Evolutionary conservation across 1,140 invertebrate genomes (phyloP), one percentile per base, ranked within the genome.

Genomic region (Zaprionus nigranus): DNA sequence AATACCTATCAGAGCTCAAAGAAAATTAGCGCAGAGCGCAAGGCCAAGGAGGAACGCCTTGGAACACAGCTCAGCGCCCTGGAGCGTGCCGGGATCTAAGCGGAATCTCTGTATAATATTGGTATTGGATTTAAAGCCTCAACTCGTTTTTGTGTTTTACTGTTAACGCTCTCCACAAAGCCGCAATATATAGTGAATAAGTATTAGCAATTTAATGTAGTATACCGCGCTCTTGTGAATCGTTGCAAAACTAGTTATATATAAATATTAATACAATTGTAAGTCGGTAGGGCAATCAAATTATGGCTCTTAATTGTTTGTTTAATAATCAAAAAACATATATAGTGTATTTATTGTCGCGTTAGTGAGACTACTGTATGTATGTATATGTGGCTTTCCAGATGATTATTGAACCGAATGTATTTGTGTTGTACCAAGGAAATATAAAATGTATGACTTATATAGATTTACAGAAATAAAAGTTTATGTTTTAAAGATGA

Each of bases 41-140:
- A 96, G 81, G 96, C 96, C 5, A 96, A 96, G 88, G 96, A 97
- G 81, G 96, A 97, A 81, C 95, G 96, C 75, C 90, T 97, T 20
- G 94, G 95, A 2, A 95, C 96, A 78, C 96, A 97, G 79, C 90
- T 97, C 5, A 95, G 94, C 74, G 95, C 95, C 76, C 83, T 96
- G 22, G 94, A 96, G 91, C 94, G 94, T 77, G 95, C 95, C 2
- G 95, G 95, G 2, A 92, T 92, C 26, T 92, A 86, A 73, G 22
- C 26, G 20, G 7, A 46, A 75, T 57, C 36, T 43, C 63, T 11
- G 13, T 13, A 7, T 11, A 51, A 5, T 46, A 17, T 46, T 46
- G 30, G 30, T 34, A n/a, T 17, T 46, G 7, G 40, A 46, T 46
- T 46, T 73, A 66, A 64, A 60, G 49, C 20, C 66, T 17, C 40